phyloP scores from a whole-genome alignment of 2,113 vertebrate genomes.

The Pseudorhombus dupliciocellatus region DNA sequence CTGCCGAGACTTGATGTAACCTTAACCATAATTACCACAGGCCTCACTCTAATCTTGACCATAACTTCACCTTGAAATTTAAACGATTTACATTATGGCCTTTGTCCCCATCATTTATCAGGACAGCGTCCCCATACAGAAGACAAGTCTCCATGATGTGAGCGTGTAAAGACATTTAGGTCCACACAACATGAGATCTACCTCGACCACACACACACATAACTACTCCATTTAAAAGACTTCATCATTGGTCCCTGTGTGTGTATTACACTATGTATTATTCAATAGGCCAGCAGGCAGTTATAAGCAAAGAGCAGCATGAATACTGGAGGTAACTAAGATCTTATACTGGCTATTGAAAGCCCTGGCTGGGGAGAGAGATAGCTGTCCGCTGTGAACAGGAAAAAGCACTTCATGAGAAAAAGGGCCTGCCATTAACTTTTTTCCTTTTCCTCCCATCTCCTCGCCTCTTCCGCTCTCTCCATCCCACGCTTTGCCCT shows the following conservation, averaged over 20 bases:
- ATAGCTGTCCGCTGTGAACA: slow-evolving; percentile 31
- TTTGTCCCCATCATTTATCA: not conserved
- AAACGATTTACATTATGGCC: not conserved
- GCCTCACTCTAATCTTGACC: no score
- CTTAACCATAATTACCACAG: no score
- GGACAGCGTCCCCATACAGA: not conserved
- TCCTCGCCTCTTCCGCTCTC: slow-evolving; percentile 25
- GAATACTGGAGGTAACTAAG: slow-evolving; percentile 34
- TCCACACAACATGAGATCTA: not conserved
- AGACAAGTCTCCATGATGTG: not conserved
- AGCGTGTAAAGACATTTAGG: not conserved
- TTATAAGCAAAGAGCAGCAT: slow-evolving; percentile 15
- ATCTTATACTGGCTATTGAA: slow-evolving; percentile 12
- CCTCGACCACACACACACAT: not conserved
- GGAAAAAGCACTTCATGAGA: slow-evolving; percentile 55
- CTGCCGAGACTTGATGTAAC: not conserved
- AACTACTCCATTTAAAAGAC: not conserved
- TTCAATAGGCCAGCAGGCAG: not conserved
- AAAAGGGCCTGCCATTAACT: slow-evolving; percentile 48
- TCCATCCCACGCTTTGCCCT: slow-evolving; percentile 48
- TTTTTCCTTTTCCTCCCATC: slow-evolving; percentile 26
- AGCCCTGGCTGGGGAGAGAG: slow-evolving; percentile 7
- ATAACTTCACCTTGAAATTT: not conserved
- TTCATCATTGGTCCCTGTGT: not conserved
- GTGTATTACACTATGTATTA: not conserved